Percentiles rank a stretch among this genome's conserved stretches.
Conservation (phyloP, 2,797 vertebrate species). For the Pseudochirops corinnae region DNA sequence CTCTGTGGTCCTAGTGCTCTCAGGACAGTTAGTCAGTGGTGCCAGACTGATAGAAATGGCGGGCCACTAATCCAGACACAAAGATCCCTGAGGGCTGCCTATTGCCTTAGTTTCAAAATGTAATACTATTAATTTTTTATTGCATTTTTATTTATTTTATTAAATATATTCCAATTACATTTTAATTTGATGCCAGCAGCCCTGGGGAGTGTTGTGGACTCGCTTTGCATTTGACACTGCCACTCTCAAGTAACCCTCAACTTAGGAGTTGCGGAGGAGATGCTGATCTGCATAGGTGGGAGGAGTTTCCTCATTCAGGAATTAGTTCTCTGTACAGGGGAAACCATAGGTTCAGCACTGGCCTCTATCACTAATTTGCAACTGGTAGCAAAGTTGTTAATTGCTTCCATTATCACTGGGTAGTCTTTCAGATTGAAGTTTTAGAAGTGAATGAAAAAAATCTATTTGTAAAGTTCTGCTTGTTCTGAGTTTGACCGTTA, state of each 20-base stretch:
- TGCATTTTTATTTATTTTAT: conserved; percentile 1
- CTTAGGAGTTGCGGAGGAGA: neutral
- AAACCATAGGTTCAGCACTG: neutral
- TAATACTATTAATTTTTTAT: neutral
- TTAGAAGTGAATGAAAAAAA: conserved; percentile 47
- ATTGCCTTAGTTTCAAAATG: neutral
- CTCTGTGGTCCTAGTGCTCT: conserved; percentile 18
- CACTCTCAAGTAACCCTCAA: neutral
- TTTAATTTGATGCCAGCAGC: neutral
- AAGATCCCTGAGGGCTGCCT: neutral
- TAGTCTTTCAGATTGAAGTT: conserved; percentile 55
- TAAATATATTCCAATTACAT: neutral
- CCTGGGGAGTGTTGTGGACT: neutral
- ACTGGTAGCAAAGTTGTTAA: conserved; percentile 53
- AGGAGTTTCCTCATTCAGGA: neutral
- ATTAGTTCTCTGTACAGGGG: neutral
- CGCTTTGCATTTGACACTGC: neutral
- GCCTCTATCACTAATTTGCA: conserved; percentile 19
- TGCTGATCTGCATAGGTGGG: neutral
- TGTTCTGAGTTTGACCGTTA: conserved; percentile 57
- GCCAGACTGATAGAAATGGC: neutral
- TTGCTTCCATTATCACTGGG: conserved; percentile 70
- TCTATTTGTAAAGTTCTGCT: conserved; percentile 52
- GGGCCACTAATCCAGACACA: neutral
- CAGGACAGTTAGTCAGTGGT: neutral